Evolutionary conservation across 2,888 invertebrate genomes (phyloP).

Genomic region (Steinernema hermaphroditum): DNA sequence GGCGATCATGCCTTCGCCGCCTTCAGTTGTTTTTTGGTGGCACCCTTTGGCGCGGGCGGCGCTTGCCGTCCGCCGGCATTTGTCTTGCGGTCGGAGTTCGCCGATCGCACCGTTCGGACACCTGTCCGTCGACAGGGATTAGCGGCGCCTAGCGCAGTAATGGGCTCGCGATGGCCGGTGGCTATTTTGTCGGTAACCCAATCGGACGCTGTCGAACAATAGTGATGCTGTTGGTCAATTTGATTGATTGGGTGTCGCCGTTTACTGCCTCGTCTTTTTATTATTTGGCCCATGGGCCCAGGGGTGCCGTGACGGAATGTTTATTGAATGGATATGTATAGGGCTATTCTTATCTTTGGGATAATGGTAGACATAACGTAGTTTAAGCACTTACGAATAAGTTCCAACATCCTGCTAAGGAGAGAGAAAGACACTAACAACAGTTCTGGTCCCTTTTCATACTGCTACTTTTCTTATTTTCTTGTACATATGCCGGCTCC

Average conservation of each 20-base stretch:
- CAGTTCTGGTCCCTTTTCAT: too few species aligned
- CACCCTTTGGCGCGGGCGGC: neutral
- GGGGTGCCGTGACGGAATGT: too few species aligned
- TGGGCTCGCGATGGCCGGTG: neutral
- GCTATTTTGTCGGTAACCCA: neutral
- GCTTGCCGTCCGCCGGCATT: neutral
- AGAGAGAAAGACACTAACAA: too few species aligned
- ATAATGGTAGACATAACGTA: too few species aligned
- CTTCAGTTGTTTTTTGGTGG: neutral
- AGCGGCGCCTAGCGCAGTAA: neutral
- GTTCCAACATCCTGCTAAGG: too few species aligned
- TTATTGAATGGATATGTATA: too few species aligned
- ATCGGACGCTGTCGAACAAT: neutral
- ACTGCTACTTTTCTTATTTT: too few species aligned
- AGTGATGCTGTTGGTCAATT: constrained; percentile 14
- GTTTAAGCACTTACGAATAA: too few species aligned
- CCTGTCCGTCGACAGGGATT: neutral
- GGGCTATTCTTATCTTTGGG: too few species aligned
- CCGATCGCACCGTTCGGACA: constrained; percentile 23
- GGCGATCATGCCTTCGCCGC: neutral
- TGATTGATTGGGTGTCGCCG: constrained; percentile 24
- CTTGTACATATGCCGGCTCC: too few species aligned
- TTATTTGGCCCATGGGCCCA: too few species aligned
- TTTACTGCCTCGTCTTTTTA: too few species aligned
- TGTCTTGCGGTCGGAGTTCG: constrained; percentile 10